Base-by-base conservation (phyloP, 2,113 vertebrate genomes). In the Telmatochromis sp. region DNA sequence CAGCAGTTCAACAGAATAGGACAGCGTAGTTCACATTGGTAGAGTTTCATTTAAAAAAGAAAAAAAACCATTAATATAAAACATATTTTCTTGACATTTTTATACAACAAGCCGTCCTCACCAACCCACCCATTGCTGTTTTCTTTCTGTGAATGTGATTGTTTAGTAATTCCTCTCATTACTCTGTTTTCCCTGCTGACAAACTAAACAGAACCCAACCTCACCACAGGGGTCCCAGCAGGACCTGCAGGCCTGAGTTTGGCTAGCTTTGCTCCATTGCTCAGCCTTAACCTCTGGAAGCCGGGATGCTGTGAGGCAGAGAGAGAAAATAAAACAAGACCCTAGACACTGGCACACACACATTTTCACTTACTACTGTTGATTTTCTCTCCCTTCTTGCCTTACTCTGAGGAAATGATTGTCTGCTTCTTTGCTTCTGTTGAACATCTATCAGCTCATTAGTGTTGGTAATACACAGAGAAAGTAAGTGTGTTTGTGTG, bases 401-500 rank as follows among this genome's bases (percentile, higher is more conserved):
- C 73, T 88, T 83, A 90, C 91, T 95, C 94, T 75, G 86, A 94
- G 93, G 89, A 95, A 94, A 91, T 94, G 81, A 94, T 93, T 94
- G 92, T 89, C 91, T 93, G 91, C 90, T 92, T 93, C 91, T 94
- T 91, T 92, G 91, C 90, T 90, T 94, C 90, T 86, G 92, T 96
- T 92, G 87, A 95, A 95, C 96, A 94, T 95, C 93, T 96, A 93
- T 95, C 94, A 94, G 96, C 95, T 96, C 95, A 96, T 96, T 96
- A 96, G 92, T 91, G 93, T 82, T 90, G 89, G 83, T 96, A 94
- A 95, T 96, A 92, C 93, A 95, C 91, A 93, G 92, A 94, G 92
- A 94, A 92, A 91, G 86, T 86, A 89, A 90, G 94, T 94, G 89
- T 92, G 86, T 91, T 84, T 89, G 83, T 81, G 90, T 88, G 91